Conservation (phyloP, 1,140 invertebrate genomes). For the Rhyzopertha dominica region DNA sequence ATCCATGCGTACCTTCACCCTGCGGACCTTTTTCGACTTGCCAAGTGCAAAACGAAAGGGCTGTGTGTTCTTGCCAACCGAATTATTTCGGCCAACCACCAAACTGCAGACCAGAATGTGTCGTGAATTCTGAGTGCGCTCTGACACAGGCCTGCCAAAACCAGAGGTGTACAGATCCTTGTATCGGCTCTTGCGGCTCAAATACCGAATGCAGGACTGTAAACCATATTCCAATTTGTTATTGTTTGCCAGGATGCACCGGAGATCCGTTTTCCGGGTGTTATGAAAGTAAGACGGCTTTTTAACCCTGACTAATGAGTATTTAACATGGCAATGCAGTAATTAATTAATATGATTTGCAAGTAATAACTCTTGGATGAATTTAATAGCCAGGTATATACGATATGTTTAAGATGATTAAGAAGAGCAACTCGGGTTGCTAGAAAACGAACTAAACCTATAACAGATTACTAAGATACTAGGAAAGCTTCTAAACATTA, state of each 20-base stretch:
- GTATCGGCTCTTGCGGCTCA: constrained; percentile 58
- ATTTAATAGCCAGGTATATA: too few species aligned
- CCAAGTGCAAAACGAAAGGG: constrained; percentile 51
- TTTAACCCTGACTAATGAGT: constrained; percentile 5
- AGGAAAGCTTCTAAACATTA: too few species aligned
- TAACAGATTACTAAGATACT: too few species aligned
- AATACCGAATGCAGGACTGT: constrained; percentile 61
- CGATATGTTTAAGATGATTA: too few species aligned
- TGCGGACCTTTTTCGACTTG: constrained; percentile 65
- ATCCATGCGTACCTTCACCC: constrained; percentile 69
- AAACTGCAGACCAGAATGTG: constrained; percentile 60
- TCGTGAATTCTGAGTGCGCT: constrained; percentile 58
- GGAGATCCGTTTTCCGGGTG: constrained; percentile 57
- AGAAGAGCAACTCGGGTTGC: too few species aligned
- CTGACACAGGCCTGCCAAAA: constrained; percentile 58
- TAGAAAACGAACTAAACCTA: too few species aligned
- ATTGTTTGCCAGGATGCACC: constrained; percentile 48
- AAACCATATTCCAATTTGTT: constrained; percentile 60
- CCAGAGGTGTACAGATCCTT: constrained; percentile 64
- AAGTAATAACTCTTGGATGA: too few species aligned
- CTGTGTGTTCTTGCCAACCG: constrained; percentile 57
- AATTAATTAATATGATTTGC: too few species aligned
- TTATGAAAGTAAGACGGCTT: constrained; percentile 38
- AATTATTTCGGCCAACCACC: constrained; percentile 59
- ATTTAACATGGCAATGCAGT: too few species aligned